Evolutionary conservation across 2,888 invertebrate species (phyloP), one percentile per base, ranked within the genome.

Genomic region (Agriopis aurantiaria): DNA sequence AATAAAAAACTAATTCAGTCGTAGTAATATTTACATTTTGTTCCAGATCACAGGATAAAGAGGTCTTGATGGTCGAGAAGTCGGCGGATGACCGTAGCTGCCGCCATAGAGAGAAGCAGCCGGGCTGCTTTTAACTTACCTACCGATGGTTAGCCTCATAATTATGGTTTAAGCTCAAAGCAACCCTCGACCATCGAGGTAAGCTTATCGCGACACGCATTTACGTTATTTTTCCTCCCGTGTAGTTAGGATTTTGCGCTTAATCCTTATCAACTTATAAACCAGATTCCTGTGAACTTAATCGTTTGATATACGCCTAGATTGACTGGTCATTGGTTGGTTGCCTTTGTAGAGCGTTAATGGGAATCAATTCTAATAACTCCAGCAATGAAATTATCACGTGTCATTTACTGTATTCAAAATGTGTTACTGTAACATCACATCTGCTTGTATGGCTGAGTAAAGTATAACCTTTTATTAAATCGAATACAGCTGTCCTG

Each of bases 11-110:
- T 23, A 23, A 46, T 12, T 46, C 2, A 12, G 43, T 46, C 12
- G 5, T 46, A 46, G 5, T 46, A 49, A 49, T 49, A 14, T 49
- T 72, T 80, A 53, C 66, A 83, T 86, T 11, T 51, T 51, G 58
- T 70, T 70, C 14, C 89, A 93, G 93, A 85, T 85, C 93, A 93
- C 81, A 89, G 92, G 78, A 85, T 92, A 84, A 93, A 91, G 80
- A 91, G 93, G 82, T 93, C 93, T 86, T 93, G 93, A 93, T 89
- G 89, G 77, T 82, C 79, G 83, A 85, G 74, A 71, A 63, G 77
- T 48, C 85, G 82, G 84, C 86, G 86, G 80, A 85, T 85, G 78
- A 81, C 80, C 73, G 74, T 74, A 57, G 74, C 77, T 66, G 71
- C 73, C 64, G 74, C 74, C 59, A 75, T 75, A 12, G 73, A 75